Evolutionary conservation across 1,140 invertebrate species (phyloP), one percentile per base, ranked within the genome.

Genomic region (Drosophila suzukii): DNA sequence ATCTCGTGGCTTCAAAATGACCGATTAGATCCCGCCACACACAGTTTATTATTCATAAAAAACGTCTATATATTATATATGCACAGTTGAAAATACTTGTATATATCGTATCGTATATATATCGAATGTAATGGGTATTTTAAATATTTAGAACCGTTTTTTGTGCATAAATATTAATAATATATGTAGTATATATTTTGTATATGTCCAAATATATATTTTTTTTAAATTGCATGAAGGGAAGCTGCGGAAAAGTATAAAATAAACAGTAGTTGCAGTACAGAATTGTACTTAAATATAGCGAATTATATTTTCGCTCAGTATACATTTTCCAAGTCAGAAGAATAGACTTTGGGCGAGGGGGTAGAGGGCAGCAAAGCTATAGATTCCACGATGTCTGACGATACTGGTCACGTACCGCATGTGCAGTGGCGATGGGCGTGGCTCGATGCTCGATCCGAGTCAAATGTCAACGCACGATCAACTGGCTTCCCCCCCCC

Each of bases 401-500:
- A n/a, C 68, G 15, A 34, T 38, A 36, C 59, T 56, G 51, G 73
- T 75, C 73, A 75, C 61, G 72, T 75, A 76, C 36, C 30, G 36
- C 32, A 15, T 47, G 65, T 49, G 32, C 36, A 20, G 51, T 62
- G 51, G 43, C 17, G 17, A 20, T 44, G 41, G 74, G 73, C 39
- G 73, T 77, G 74, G 55, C 55, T 27, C 17, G 30, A 34, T 11
- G 51, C 34, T 58, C 17, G 17, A 77, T 51, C 50, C 73, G 63
- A 77, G 74, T 77, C 74, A 76, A 76, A 76, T 76, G 74, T 76
- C 62, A 76, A 76, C 56, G 74, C 73, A 76, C 74, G 73, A 60
- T 44, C 73, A 61, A 43, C 30, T 30, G 54, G 30, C 47, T 27
- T 20, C 32, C 30, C 47, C 13, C 27, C 27, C 15, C 10, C 36